Percentiles rank a stretch among this genome's conserved stretches.
Conservation (phyloP, 2,113 vertebrate species). For the Calyptomena viridis region DNA sequence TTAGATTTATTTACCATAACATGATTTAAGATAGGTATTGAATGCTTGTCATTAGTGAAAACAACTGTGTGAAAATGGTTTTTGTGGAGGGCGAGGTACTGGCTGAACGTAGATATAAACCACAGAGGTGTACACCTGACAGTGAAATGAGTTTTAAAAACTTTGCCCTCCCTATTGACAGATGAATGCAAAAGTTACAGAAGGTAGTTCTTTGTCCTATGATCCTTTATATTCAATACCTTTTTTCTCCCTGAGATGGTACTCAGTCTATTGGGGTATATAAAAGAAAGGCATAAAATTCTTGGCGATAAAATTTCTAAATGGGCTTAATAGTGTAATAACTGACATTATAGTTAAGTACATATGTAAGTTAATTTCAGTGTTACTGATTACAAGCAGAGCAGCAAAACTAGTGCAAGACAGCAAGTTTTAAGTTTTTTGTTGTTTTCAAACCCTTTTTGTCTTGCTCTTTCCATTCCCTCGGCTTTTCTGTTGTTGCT, state of each 20-base stretch:
- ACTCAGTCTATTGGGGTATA: not conserved
- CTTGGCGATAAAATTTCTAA: not conserved
- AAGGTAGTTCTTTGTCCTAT: not conserved
- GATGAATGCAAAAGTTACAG: not conserved
- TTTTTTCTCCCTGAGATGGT: not conserved
- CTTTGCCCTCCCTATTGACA: not conserved
- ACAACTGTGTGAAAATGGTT: not conserved
- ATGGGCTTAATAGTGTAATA: not conserved
- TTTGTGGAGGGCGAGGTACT: not conserved
- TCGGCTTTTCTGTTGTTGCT: not conserved
- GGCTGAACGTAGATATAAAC: not conserved
- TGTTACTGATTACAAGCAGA: not conserved
- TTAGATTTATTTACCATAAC: not conserved
- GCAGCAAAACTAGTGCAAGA: not conserved
- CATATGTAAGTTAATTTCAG: not conserved
- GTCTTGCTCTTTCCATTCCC: not conserved
- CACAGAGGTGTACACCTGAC: not conserved
- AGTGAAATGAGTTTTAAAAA: not conserved
- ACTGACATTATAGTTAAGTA: not conserved
- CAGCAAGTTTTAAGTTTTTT: not conserved
- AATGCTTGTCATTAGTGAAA: not conserved
- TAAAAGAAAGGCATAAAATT: not conserved
- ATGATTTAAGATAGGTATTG: not conserved
- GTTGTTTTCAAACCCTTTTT: not conserved
- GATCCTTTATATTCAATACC: not conserved